Evolutionary conservation across 2,113 vertebrate species (phyloP).

Genomic region (Chrysochloris asiatica): DNA sequence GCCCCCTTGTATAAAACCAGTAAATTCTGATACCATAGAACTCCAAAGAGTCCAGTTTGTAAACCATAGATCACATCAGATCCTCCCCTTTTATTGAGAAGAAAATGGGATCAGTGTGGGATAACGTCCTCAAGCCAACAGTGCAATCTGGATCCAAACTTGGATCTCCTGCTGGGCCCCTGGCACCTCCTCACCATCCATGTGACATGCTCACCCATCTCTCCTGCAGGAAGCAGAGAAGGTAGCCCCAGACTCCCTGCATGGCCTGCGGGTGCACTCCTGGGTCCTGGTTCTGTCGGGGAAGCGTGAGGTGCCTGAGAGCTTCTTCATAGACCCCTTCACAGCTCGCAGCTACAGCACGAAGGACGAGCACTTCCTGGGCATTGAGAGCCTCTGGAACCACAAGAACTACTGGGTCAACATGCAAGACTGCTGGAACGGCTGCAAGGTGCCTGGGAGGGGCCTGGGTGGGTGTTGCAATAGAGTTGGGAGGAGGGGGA

Average conservation of each 20-base stretch:
- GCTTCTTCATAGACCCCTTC: slow-evolving; percentile 94
- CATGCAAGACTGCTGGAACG: slow-evolving; percentile 92
- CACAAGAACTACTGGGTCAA: slow-evolving; percentile 94
- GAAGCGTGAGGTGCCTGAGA: slow-evolving; percentile 88
- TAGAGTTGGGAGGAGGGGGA: too few relatives aligned
- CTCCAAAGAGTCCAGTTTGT: neutral
- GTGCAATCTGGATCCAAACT: neutral
- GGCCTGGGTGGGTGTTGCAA: fast-evolving
- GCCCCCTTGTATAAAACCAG: neutral
- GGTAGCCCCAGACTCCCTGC: slow-evolving; percentile 81
- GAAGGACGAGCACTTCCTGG: slow-evolving; percentile 87
- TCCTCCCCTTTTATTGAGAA: neutral
- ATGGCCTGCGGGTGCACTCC: slow-evolving; percentile 89
- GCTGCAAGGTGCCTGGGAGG: slow-evolving; percentile 84
- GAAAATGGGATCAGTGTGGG: neutral
- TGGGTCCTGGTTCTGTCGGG: slow-evolving; percentile 95
- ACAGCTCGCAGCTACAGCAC: slow-evolving; percentile 86
- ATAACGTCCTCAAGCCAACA: neutral
- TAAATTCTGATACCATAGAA: neutral
- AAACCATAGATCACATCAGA: neutral
- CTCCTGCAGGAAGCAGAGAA: slow-evolving; percentile 81
- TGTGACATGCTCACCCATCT: neutral
- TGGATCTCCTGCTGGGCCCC: neutral
- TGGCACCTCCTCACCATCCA: neutral
- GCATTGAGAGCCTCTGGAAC: slow-evolving; percentile 95